Evolutionary conservation across 1,140 invertebrate species (phyloP).

Genomic region (Wasmannia auropunctata): DNA sequence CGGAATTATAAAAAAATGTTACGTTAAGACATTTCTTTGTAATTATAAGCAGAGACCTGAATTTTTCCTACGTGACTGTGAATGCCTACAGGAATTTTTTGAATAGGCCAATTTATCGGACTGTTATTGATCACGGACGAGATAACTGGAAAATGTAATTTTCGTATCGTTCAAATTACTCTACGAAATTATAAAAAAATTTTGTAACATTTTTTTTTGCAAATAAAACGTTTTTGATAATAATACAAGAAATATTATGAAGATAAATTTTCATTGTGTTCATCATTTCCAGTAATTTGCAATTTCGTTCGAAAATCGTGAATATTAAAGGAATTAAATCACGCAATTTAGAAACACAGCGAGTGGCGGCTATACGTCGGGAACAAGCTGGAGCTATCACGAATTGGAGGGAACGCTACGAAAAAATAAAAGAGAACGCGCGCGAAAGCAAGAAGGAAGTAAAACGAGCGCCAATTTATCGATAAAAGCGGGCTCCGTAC

Average conservation of each 20-base stretch:
- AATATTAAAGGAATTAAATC: constrained; percentile 22
- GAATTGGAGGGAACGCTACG: constrained; percentile 9
- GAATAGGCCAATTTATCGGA: background rate
- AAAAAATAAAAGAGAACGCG: constrained; percentile 11
- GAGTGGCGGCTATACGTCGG: background rate
- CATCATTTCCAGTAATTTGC: background rate
- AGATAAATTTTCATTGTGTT: background rate
- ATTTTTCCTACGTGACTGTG: constrained; percentile 4
- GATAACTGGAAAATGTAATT: background rate
- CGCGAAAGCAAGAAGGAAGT: constrained; percentile 15
- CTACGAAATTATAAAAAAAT: background rate
- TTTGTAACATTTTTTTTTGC: background rate
- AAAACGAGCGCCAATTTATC: constrained; percentile 36
- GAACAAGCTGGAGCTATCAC: background rate
- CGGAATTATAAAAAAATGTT: background rate
- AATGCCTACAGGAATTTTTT: background rate
- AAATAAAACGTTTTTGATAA: too few species aligned
- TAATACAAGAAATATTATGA: background rate
- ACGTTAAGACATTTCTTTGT: too few species aligned
- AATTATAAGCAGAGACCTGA: background rate
- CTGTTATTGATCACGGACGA: background rate
- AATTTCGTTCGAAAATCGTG: background rate
- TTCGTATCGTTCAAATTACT: background rate
- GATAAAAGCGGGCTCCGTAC: constrained; percentile 41
- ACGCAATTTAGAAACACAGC: constrained; percentile 10